Percentiles rank a stretch among this genome's conserved stretches.
Conservation (phyloP, 2,113 vertebrate species). For the Corapipo altera region DNA sequence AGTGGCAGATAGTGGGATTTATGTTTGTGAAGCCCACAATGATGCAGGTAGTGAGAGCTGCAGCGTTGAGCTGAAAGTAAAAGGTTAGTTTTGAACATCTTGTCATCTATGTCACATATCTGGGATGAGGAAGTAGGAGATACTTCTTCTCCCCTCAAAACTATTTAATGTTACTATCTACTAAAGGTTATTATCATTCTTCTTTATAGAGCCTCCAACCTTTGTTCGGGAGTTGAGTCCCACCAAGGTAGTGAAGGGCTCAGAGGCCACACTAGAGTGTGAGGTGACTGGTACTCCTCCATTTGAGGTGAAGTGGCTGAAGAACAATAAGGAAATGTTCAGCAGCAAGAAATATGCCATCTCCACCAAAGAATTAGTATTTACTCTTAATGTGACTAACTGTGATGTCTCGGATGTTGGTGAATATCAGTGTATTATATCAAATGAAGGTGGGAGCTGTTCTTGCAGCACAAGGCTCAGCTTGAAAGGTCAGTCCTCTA, state of each 20-base stretch:
- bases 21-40: slow-evolving; percentile 94
- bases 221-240: slow-evolving; percentile 83
- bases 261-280: slow-evolving; percentile 81
- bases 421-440: slow-evolving; percentile 91
- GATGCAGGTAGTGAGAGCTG: slow-evolving; percentile 96
- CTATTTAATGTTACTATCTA: neutral
- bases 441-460: slow-evolving; percentile 92
- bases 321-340: slow-evolving; percentile 90
- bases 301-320: slow-evolving; percentile 91
- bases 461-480: slow-evolving; percentile 83
- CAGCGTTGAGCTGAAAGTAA: slow-evolving; percentile 92
- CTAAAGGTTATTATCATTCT: neutral
- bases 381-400: slow-evolving; percentile 85
- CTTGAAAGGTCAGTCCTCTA: slow-evolving; percentile 89
- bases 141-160: neutral
- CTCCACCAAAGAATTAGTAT: slow-evolving; percentile 75
- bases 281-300: slow-evolving; percentile 88
- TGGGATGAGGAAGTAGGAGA: neutral
- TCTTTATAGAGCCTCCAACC: slow-evolving; percentile 86
- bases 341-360: slow-evolving; percentile 88
- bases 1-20: slow-evolving; percentile 86
- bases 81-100: slow-evolving; percentile 83
- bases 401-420: slow-evolving; percentile 88
- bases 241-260: slow-evolving; percentile 85
- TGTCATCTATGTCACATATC: neutral